phyloP scores from a whole-genome alignment of 2,888 invertebrate species.

The Operophtera brumata region DNA sequence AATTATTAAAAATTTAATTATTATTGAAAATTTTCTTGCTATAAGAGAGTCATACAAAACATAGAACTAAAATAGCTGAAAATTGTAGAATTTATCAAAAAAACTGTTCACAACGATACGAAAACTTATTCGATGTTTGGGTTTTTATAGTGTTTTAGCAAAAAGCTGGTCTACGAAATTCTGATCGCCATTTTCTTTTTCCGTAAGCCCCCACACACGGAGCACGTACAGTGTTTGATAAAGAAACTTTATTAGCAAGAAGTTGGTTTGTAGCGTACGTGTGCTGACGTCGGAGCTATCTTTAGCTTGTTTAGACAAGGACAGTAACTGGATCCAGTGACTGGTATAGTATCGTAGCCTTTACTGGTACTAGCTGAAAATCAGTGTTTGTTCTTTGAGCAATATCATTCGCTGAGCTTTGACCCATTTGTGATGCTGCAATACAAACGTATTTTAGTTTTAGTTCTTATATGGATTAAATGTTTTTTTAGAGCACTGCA shows the following conservation, averaged over 20 bases:
- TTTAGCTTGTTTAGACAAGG: background rate
- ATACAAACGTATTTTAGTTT: no score
- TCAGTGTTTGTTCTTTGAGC: no score
- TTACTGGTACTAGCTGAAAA: no score
- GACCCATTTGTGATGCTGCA: no score
- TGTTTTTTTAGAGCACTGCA: no score
- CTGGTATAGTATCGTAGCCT: background rate
- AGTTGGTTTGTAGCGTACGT: conserved; percentile 43
- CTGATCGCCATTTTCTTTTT: conserved; percentile 24
- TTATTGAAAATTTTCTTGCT: no score
- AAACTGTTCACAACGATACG: no score
- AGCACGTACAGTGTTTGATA: conserved; percentile 58
- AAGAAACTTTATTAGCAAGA: conserved; percentile 59
- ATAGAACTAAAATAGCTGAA: background rate
- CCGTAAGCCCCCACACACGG: conserved; percentile 19
- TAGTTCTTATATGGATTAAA: no score
- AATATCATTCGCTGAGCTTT: no score
- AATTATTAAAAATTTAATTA: no score
- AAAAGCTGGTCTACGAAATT: background rate
- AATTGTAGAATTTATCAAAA: no score
- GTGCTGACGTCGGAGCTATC: conserved; percentile 1
- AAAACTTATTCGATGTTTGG: no score
- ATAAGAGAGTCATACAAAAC: background rate
- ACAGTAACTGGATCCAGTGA: conserved; percentile 9
- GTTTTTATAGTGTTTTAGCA: background rate